Percentiles rank a stretch among this genome's conserved stretches.
Conservation (phyloP, 2,888 invertebrate species). For the Acanthosoma haemorrhoidale region DNA sequence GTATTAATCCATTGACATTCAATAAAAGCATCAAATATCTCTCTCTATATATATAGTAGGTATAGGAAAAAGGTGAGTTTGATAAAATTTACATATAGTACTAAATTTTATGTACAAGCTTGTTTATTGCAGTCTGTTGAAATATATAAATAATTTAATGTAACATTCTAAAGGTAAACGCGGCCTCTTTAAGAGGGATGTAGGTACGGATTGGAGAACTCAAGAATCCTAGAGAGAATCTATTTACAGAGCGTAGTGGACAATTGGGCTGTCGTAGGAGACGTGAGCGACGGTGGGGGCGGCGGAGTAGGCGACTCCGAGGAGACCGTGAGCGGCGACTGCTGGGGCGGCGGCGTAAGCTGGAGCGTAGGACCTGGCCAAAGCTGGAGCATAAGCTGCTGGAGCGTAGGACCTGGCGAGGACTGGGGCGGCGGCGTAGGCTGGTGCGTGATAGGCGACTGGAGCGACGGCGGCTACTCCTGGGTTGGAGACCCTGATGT, state of each 20-base stretch:
- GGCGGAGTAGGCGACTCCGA: slow-evolving; percentile 41
- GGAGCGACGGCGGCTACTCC: slow-evolving; percentile 44
- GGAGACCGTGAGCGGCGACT: slow-evolving; percentile 35
- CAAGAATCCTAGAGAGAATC: not conserved
- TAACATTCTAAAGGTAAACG: not conserved
- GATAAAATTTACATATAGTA: too few species aligned
- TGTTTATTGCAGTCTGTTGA: slow-evolving; percentile 26
- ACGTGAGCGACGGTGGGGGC: slow-evolving; percentile 41
- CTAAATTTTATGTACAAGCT: not conserved
- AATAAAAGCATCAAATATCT: too few species aligned
- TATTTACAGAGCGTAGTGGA: slow-evolving; percentile 39
- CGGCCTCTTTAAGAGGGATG: slow-evolving; percentile 7
- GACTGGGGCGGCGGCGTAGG: too few species aligned
- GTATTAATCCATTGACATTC: too few species aligned
- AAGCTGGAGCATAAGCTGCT: slow-evolving; percentile 27
- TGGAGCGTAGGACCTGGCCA: slow-evolving; percentile 30
- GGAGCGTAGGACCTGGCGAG: slow-evolving; percentile 50
- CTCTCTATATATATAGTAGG: too few species aligned
- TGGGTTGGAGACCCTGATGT: slow-evolving; percentile 63
- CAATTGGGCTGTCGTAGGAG: slow-evolving; percentile 38
- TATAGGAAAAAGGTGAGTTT: too few species aligned
- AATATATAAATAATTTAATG: slow-evolving; percentile 9
- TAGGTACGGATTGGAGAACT: not conserved
- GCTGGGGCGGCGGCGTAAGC: slow-evolving; percentile 32
- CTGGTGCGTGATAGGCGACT: too few species aligned